Percentiles rank a stretch among this genome's conserved stretches.
Evolutionary conservation across 1,140 invertebrate species (phyloP).

Genomic region (Ips typographus): DNA sequence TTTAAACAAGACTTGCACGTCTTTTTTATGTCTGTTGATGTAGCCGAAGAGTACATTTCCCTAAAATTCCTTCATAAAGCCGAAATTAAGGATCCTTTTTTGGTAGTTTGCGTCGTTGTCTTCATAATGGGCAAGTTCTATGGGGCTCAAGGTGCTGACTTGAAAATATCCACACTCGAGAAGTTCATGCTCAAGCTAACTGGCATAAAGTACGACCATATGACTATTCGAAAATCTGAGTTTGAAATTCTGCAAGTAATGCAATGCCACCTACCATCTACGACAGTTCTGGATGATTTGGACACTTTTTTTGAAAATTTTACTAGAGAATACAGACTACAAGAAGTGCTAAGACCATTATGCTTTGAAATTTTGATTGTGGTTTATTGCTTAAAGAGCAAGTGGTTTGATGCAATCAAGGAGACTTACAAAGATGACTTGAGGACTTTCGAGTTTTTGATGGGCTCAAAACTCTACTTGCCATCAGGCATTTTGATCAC

Average conservation of each 20-base stretch:
- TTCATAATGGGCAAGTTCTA: slow-evolving; percentile 43
- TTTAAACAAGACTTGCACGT: slow-evolving; percentile 44
- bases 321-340: slow-evolving; percentile 36
- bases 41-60: slow-evolving; percentile 41
- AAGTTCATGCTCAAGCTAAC: slow-evolving; percentile 36
- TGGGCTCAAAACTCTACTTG: slow-evolving; percentile 43
- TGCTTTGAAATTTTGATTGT: slow-evolving; percentile 43
- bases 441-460: slow-evolving; percentile 39
- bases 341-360: slow-evolving; percentile 36
- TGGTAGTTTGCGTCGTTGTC: slow-evolving; percentile 33
- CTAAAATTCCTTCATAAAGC: slow-evolving; percentile 33
- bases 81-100: slow-evolving; percentile 37
- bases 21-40: slow-evolving; percentile 41
- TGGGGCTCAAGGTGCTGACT: slow-evolving; percentile 34
- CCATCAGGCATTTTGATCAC: slow-evolving; percentile 44
- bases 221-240: slow-evolving; percentile 34
- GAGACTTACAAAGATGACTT: slow-evolving; percentile 37
- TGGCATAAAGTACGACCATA: slow-evolving; percentile 27
- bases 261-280: slow-evolving; percentile 39
- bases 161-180: slow-evolving; percentile 37
- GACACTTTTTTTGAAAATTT: slow-evolving; percentile 43
- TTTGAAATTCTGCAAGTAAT: slow-evolving; percentile 41
- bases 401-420: slow-evolving; percentile 43
- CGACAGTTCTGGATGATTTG: slow-evolving; percentile 42
- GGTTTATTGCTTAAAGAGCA: slow-evolving; percentile 39